phyloP scores from a whole-genome alignment of 2,888 invertebrate genomes.

The Oscheius myriophilus region DNA sequence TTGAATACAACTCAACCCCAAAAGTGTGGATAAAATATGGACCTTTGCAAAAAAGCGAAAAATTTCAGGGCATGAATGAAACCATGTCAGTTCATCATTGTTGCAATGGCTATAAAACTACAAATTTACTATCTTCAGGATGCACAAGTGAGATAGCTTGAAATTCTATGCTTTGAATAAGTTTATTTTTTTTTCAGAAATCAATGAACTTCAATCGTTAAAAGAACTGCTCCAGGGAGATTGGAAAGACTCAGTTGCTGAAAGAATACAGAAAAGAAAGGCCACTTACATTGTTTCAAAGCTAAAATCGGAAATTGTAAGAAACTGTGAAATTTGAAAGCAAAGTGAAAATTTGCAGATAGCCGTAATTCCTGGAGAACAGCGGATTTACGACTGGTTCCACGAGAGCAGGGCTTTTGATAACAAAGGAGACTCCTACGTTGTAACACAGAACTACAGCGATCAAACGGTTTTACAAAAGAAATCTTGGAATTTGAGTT shows the following conservation, averaged over 20 bases:
- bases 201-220: too few relatives aligned
- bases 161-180: not conserved
- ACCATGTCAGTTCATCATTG: conserved; percentile 4
- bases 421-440: conserved; percentile 7
- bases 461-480: not conserved
- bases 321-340: not conserved
- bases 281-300: conserved; percentile 3
- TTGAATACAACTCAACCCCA: not conserved
- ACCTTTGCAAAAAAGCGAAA: not conserved
- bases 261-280: too few relatives aligned
- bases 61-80: conserved; percentile 7
- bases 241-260: too few relatives aligned
- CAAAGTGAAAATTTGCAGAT: not conserved
- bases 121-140: not conserved
- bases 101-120: conserved; percentile 1
- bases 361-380: conserved; percentile 5
- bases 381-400: conserved; percentile 20
- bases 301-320: conserved; percentile 4
- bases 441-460: conserved; percentile 9
- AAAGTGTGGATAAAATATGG: not conserved
- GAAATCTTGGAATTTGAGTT: too few relatives aligned
- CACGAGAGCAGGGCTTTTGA: conserved; percentile 11
- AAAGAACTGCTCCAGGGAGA: too few relatives aligned
- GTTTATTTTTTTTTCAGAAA: not conserved
- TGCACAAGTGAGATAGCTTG: not conserved